Evolutionary conservation across 1,140 invertebrate species (phyloP), one percentile per base, ranked within the genome.

Genomic region (Adoxophyes honmai): DNA sequence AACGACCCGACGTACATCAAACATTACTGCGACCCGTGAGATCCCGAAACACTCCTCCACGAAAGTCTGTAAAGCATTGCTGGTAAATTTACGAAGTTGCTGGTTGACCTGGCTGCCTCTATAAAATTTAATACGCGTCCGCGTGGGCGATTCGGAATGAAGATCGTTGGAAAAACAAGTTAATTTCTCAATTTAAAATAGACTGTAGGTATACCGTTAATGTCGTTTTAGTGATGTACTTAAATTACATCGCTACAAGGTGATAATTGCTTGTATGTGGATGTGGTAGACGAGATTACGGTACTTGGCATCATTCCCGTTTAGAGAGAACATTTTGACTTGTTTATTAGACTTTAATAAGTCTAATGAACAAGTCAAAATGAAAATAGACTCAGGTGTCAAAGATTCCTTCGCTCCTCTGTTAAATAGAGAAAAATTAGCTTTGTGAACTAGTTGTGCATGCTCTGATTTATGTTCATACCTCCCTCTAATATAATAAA

Each of bases 1-100:
- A 75, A 77, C 67, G 72, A 57, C 64, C 70, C 52, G 60, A 68
- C 58, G 69, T 74, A 68, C 68, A 71, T 75, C 70, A 70, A 64
- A 70, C 59, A 62, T 70, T 66, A 64, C 68, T 67, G 73, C 68
- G 69, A 77, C 57, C 54, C 61, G 62, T 70, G 55, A 66, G 56
- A 72, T 66, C 59, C 67, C 68, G 68, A 66, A 68, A 71, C 61
- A 64, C 57, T 70, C 60, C 54, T 62, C 57, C 59, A 66, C 64
- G 63, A 52, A 56, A 59, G 57, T 35, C 52, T 60, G 63, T 56
- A 66, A 66, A 68, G 67, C 68, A 73, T 70, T 71, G 71, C 64
- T 65, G 64, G 64, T 71, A 69, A 66, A 64, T 62, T 57, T 64
- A 37, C 15, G 51, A 51, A 61, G 34, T 55, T 36, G 55, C 55